These are phyloP conservation scores for Hololepta plana DNA, from an alignment of 2,888 invertebrate species.

Conservation along the genomic window DNA sequence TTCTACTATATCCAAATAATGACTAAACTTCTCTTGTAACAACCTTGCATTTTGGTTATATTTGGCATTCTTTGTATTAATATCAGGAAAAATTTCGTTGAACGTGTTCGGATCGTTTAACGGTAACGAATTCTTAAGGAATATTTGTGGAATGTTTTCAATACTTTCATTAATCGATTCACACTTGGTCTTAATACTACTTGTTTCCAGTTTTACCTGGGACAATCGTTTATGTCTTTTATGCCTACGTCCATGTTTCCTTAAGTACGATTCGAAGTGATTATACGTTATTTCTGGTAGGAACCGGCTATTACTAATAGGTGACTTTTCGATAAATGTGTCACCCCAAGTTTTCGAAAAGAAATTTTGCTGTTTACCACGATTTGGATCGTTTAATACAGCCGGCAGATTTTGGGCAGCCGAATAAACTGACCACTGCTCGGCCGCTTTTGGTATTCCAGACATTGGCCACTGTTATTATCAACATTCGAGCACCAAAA, in stretches of 20 bases:
- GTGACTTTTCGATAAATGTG: constrained; percentile 65
- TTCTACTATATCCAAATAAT: constrained; percentile 89
- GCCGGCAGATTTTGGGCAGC: constrained; percentile 90
- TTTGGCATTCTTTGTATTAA: constrained; percentile 23
- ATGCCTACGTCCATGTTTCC: constrained; percentile 51
- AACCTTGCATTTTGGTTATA: constrained; percentile 36
- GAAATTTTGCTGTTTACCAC: constrained; percentile 79
- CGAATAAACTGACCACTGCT: constrained; percentile 73
- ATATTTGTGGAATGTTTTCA: constrained; percentile 60
- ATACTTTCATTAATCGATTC: constrained; percentile 13
- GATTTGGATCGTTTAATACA: constrained; percentile 85
- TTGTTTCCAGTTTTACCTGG: constrained; percentile 14
- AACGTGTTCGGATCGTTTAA: constrained; percentile 68
- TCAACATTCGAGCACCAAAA: constrained; percentile 8
- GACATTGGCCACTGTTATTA: constrained; percentile 10
- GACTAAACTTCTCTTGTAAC: constrained; percentile 79
- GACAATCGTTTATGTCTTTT: constrained; percentile 39
- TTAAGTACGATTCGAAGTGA: constrained; percentile 77
- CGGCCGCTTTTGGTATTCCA: constrained; percentile 21
- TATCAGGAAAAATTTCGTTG: constrained; percentile 63
- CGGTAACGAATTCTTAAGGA: constrained; percentile 60
- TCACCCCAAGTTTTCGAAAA: constrained; percentile 98
- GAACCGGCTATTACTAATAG: constrained; percentile 56
- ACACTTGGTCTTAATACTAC: constrained; percentile 12
- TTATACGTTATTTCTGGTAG: constrained; percentile 65